A percentile compares a stretch with the other conserved stretches of the same genome.
Evolutionary conservation across 2,797 vertebrate genomes (phyloP).

Genomic region (Somateria mollissima): DNA sequence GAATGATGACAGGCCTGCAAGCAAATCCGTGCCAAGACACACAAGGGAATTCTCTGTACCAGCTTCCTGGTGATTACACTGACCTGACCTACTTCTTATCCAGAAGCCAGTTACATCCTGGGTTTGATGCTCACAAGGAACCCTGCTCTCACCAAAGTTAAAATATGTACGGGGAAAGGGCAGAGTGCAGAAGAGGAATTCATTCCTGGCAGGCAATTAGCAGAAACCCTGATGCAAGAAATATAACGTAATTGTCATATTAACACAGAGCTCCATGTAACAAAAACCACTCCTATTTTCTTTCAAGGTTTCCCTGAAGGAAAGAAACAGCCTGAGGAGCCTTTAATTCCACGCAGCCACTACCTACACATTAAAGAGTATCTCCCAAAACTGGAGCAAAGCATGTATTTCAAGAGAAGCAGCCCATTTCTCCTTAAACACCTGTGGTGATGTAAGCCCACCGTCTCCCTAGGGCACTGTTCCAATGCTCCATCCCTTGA

Average conservation of each 20-base stretch:
- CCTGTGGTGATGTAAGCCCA: not conserved
- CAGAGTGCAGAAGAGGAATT: not conserved
- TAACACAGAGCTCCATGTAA: not conserved
- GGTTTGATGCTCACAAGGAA: not conserved
- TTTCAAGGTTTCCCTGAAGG: not conserved
- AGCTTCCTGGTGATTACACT: not conserved
- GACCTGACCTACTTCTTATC: conserved; percentile 26
- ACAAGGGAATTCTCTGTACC: not conserved
- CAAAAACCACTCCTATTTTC: not conserved
- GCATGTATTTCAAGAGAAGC: not conserved
- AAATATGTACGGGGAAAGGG: not conserved
- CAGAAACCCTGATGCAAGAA: conserved; percentile 3
- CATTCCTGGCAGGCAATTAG: conserved; percentile 4
- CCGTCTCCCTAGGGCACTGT: not conserved
- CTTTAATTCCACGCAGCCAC: not conserved
- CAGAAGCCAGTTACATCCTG: not conserved
- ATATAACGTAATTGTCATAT: not conserved
- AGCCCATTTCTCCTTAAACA: not conserved
- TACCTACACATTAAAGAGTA: not conserved
- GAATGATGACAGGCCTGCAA: not conserved
- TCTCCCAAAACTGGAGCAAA: not conserved
- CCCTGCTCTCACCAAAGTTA: not conserved
- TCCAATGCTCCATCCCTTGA: not conserved
- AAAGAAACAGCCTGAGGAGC: not conserved
- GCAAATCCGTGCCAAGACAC: not conserved